These are phyloP conservation scores for Calyptomena viridis DNA, from an alignment of 2,113 vertebrate genomes.

Conservation along the genomic window DNA sequence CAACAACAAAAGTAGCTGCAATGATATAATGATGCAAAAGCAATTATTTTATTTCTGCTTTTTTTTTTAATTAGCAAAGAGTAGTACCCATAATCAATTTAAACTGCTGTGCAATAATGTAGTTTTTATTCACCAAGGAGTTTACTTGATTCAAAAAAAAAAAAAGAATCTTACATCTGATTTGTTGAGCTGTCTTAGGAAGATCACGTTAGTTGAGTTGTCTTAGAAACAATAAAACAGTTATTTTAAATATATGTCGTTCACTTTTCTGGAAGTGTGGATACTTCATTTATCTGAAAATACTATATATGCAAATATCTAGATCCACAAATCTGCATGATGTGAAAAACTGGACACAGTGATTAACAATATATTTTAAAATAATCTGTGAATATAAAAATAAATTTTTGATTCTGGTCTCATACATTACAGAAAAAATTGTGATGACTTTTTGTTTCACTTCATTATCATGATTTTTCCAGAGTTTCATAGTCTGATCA, in stretches of 20 bases:
- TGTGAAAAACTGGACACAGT: fast-evolving
- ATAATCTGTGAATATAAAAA: background rate
- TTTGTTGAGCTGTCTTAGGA: background rate
- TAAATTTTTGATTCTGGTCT: background rate
- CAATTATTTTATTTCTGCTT: background rate
- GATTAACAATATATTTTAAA: background rate
- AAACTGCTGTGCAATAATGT: background rate
- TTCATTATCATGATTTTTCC: background rate
- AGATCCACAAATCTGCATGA: background rate
- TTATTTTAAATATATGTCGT: background rate
- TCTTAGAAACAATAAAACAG: background rate
- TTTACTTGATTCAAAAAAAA: background rate
- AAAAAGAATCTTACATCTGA: background rate
- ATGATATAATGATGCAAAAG: background rate
- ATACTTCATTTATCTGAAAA: background rate
- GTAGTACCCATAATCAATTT: background rate
- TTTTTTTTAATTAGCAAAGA: background rate
- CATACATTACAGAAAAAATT: background rate
- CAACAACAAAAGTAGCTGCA: background rate
- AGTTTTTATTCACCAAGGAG: background rate
- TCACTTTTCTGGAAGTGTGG: background rate
- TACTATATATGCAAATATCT: background rate
- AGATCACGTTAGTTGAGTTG: background rate
- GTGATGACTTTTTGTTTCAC: background rate
- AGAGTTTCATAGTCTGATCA: background rate